A percentile compares a stretch with the other conserved stretches of the same genome.
Evolutionary conservation across 2,797 vertebrate species (phyloP).

Genomic region (Florisuga fusca): DNA sequence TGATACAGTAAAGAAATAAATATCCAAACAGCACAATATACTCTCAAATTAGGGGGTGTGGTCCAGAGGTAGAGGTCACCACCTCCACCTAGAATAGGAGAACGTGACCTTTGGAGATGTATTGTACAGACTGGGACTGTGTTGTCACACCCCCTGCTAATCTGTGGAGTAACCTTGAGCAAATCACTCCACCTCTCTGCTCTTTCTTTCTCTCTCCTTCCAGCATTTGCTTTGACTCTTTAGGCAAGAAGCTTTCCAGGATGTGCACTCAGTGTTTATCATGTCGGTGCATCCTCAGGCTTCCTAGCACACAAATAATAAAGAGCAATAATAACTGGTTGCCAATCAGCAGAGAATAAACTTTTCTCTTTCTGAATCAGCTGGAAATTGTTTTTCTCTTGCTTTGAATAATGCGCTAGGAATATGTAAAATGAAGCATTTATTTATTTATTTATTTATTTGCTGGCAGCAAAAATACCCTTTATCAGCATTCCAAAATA

Average conservation of each 20-base stretch:
- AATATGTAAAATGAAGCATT: constrained; percentile 26
- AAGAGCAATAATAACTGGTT: constrained; percentile 26
- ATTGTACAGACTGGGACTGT: too few relatives aligned
- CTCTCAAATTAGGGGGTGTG: neutral
- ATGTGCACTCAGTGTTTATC: neutral
- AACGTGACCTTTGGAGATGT: fast-evolving
- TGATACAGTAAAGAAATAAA: neutral
- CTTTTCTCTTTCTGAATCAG: constrained; percentile 34
- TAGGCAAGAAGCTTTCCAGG: neutral
- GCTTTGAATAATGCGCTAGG: constrained; percentile 50
- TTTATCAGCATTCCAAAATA: constrained; percentile 38
- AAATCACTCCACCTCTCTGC: neutral
- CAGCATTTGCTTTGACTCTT: neutral
- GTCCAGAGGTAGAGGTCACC: neutral
- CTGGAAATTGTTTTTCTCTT: constrained; percentile 55
- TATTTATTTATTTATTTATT: neutral
- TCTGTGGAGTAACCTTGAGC: neutral
- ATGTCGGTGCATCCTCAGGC: neutral
- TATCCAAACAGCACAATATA: fast-evolving
- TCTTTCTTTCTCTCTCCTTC: neutral
- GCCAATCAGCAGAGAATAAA: constrained; percentile 24
- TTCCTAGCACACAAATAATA: neutral
- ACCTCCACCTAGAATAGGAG: neutral
- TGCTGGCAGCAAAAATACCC: constrained; percentile 18
- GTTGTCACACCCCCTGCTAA: neutral